A percentile compares a stretch with the other conserved stretches of the same genome.
Evolutionary conservation across 37 sponge, comb jelly and placozoan species (phyloP).

Genomic region (Cliona cf. orientalis): DNA sequence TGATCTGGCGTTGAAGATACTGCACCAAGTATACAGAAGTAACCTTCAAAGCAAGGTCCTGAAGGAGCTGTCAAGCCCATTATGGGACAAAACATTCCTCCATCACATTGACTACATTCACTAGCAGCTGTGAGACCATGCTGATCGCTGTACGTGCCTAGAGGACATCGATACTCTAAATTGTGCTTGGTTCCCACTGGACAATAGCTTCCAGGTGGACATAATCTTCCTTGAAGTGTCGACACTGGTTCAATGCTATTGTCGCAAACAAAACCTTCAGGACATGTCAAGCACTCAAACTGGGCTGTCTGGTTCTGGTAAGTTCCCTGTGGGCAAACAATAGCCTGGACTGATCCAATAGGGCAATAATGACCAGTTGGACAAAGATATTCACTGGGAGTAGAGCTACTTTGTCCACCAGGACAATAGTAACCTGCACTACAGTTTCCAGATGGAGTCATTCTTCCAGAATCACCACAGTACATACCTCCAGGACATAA

Average conservation of each 20-base stretch:
- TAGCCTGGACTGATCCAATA: neutral
- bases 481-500: slow-evolving; percentile 1
- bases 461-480: neutral
- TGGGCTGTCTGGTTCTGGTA: slow-evolving; percentile 1
- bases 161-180: neutral
- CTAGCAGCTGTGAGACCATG: neutral
- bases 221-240: neutral
- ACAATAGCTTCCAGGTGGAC: neutral
- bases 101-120: neutral
- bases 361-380: slow-evolving; percentile 5
- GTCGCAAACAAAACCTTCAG: neutral
- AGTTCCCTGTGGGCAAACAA: neutral
- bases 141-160: neutral
- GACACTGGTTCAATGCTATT: neutral
- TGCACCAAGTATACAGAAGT: neutral
- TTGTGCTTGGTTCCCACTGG: neutral
- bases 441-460: slow-evolving; percentile 6
- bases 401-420: neutral
- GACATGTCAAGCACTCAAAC: neutral
- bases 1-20: neutral
- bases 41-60: neutral
- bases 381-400: neutral
- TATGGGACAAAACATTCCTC: neutral
- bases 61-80: neutral
- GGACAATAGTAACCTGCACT: slow-evolving; percentile 1